phyloP scores from a whole-genome alignment of 2,113 vertebrate genomes.

The Campylomormyrus numenius region DNA sequence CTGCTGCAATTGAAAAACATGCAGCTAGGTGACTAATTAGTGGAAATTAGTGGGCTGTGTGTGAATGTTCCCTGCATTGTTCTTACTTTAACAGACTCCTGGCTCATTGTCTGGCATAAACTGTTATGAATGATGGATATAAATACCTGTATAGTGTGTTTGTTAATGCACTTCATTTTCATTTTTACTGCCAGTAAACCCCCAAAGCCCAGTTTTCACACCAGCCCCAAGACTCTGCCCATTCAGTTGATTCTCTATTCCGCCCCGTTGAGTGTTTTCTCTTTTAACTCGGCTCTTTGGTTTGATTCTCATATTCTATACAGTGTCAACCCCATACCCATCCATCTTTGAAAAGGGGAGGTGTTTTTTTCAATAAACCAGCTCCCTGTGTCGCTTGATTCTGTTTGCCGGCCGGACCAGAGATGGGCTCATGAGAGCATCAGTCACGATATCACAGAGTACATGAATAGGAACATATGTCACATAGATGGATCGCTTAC shows the following conservation, averaged over 20 bases:
- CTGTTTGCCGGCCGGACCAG: neutral
- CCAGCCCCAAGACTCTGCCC: neutral
- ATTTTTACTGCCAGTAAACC: neutral
- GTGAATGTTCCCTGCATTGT: neutral
- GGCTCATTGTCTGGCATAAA: neutral
- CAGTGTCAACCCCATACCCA: neutral
- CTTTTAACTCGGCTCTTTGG: neutral
- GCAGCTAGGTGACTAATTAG: neutral
- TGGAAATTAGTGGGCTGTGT: neutral
- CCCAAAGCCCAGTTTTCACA: neutral
- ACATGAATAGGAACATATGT: neutral
- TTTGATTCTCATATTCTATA: neutral
- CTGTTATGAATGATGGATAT: neutral
- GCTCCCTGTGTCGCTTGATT: neutral
- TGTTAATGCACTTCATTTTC: neutral
- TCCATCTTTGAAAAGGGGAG: neutral
- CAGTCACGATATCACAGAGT: neutral
- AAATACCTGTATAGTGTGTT: neutral
- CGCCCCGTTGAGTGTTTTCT: neutral
- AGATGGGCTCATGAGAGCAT: neutral
- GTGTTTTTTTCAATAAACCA: neutral
- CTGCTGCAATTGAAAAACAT: neutral
- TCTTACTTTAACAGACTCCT: neutral
- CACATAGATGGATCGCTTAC: neutral
- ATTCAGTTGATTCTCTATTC: neutral